Base-by-base conservation (phyloP, 2,797 vertebrate species). In the Malacoraja senta region DNA sequence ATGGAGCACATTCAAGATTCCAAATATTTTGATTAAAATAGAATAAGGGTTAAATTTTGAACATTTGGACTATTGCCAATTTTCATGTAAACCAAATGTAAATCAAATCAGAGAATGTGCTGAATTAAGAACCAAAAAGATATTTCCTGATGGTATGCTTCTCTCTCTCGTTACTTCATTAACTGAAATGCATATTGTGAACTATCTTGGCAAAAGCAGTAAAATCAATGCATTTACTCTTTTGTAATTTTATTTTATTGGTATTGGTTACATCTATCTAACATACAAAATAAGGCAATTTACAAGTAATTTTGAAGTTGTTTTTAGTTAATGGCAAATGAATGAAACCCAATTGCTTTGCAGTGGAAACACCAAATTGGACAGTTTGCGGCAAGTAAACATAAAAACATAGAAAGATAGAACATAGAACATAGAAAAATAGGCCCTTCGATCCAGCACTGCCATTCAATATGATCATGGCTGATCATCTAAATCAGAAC, bases 21-120 rank as follows among this genome's bases (percentile, higher is more conserved):
- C 32, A 91, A 91, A 35, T 91, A 71, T 91, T 91, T 91, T 91
- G 35, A 72, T 91, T 91, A 38, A 72, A 72, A 68, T 71, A 91
- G 35, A 68, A 72, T 32, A 91, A 91, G 32, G 88, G 9, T 38
- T 72, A 71, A 71, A 91, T 91, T 71, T 91, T 72, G 88, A 68
- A 91, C 71, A 68, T 71, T 72, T 91, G 88, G 32, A 35, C 35
- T 24, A 35, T 44, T 38, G 35, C 88, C 88, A 91, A 17, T 91
- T 35, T 21, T 44, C 35, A 44, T 72, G 35, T 35, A 72, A 91
- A 91, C 21, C 9, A 91, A 71, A 91, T 71, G 68, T 91, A 19
- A 71, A 21, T 86, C 61, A 72, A 91, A 44, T 72, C 32, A 32
- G 65, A 72, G 35, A 72, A 91, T 91, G 21, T 91, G 35, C 35